phyloP scores from a whole-genome alignment of 2,888 invertebrate species.

The Eretmocerus hayati region DNA sequence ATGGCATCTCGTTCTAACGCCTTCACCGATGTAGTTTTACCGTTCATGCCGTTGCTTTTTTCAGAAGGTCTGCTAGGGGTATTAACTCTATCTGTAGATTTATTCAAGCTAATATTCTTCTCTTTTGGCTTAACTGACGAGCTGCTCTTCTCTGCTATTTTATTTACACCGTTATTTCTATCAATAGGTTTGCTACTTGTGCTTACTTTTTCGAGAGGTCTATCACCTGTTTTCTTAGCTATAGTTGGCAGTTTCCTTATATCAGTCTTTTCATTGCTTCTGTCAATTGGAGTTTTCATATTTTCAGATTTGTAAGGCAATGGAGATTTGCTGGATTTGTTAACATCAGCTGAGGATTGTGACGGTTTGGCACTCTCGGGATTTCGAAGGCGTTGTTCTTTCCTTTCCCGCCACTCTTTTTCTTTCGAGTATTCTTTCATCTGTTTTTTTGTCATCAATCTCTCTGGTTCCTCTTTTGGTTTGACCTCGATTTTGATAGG shows the following conservation, averaged over 20 bases:
- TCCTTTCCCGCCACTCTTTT: slow-evolving; percentile 57
- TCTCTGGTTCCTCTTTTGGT: slow-evolving; percentile 54
- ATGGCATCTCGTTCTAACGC: slow-evolving; percentile 32
- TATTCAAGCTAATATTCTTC: slow-evolving; percentile 3
- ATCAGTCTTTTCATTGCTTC: slow-evolving; percentile 13
- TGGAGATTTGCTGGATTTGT: slow-evolving; percentile 1
- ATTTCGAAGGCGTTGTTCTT: slow-evolving; percentile 30
- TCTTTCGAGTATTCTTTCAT: slow-evolving; percentile 68
- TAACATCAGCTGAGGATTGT: slow-evolving; percentile 6
- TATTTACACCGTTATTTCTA: slow-evolving; percentile 1
- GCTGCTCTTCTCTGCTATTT: slow-evolving; percentile 1
- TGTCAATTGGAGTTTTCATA: slow-evolving; percentile 10
- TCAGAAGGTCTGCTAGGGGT: slow-evolving; percentile 11
- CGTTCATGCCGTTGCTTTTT: slow-evolving; percentile 12
- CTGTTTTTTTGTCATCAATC: slow-evolving; percentile 75
- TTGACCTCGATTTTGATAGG: slow-evolving; percentile 60
- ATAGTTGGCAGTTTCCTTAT: slow-evolving; percentile 14
- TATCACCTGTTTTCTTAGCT: slow-evolving; percentile 13
- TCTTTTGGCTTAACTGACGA: background rate
- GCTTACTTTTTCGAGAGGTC: slow-evolving; percentile 19
- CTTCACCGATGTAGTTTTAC: slow-evolving; percentile 19
- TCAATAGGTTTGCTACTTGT: slow-evolving; percentile 7
- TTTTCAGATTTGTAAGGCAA: slow-evolving; percentile 11
- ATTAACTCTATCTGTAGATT: slow-evolving; percentile 3
- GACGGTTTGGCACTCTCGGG: slow-evolving; percentile 19